Conservation (phyloP, 2,797 vertebrate genomes). For the Spinibarbus caldwelli region DNA sequence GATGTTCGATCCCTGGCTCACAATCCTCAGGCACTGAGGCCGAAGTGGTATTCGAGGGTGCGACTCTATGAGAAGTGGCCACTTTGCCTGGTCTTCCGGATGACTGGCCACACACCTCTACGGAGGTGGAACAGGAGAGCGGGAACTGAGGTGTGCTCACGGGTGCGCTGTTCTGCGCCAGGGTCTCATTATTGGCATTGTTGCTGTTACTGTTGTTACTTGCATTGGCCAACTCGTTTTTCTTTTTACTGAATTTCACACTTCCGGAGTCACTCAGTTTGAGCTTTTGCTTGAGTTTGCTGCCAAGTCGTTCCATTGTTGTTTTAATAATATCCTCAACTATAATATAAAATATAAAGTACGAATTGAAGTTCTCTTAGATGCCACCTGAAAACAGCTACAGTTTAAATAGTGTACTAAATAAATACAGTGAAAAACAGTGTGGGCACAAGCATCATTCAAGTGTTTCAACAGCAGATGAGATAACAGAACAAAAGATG, state of each 20-base stretch:
- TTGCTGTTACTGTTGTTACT: slow-evolving; percentile 82
- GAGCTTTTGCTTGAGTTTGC: slow-evolving; percentile 85
- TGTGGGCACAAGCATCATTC: slow-evolving; percentile 64
- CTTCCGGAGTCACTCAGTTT: slow-evolving; percentile 85
- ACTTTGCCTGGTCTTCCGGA: slow-evolving; percentile 65
- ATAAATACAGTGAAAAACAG: slow-evolving; percentile 69
- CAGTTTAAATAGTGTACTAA: slow-evolving; percentile 57
- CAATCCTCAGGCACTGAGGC: slow-evolving; percentile 70
- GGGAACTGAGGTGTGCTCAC: slow-evolving; percentile 72
- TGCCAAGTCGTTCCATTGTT: slow-evolving; percentile 83
- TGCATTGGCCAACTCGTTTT: slow-evolving; percentile 78
- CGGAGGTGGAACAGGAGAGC: slow-evolving; percentile 67
- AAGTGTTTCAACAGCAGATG: slow-evolving; percentile 65
- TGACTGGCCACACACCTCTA: slow-evolving; percentile 68
- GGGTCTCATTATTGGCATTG: slow-evolving; percentile 65
- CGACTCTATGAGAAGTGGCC: slow-evolving; percentile 69
- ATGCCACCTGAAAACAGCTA: slow-evolving; percentile 38
- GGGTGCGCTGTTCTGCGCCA: slow-evolving; percentile 72
- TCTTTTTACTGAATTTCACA: slow-evolving; percentile 84
- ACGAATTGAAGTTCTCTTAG: neutral
- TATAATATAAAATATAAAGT: slow-evolving; percentile 27
- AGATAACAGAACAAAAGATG: slow-evolving; percentile 52
- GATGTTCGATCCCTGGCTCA: slow-evolving; percentile 69
- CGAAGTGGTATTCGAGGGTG: slow-evolving; percentile 59
- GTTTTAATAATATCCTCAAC: slow-evolving; percentile 8